These are phyloP conservation scores for Eremophila alpestris DNA, from an alignment of 2,797 vertebrate genomes.

Conservation along the genomic window DNA sequence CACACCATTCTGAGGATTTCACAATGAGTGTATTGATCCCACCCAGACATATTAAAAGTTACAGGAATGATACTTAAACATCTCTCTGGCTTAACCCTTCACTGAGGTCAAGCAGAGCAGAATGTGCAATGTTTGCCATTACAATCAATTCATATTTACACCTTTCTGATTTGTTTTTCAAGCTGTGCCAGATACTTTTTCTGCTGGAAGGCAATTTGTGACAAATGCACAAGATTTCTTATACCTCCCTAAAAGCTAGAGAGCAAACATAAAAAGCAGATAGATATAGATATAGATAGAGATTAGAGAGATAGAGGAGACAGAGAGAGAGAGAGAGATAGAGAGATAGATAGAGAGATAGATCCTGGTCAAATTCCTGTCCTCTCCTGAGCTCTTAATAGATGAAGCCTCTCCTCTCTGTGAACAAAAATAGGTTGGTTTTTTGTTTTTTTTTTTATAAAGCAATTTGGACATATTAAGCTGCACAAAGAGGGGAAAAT, in stretches of 20 bases:
- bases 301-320: rapidly evolving
- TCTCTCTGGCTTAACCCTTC: background rate
- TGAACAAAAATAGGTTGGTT: background rate
- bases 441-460: background rate
- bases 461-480: background rate
- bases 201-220: background rate
- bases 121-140: background rate
- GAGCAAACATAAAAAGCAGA: background rate
- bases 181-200: background rate
- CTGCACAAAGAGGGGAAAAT: background rate
- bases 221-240: background rate
- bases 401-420: background rate
- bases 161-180: background rate
- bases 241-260: background rate
- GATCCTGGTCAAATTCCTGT: background rate
- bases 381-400: background rate
- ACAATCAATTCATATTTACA: background rate
- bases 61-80: background rate
- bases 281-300: too few relatives aligned
- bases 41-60: background rate
- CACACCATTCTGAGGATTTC: background rate
- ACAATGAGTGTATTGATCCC: background rate
- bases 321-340: rapidly evolving
- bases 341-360: rapidly evolving
- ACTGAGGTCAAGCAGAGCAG: background rate